These are phyloP conservation scores for Drosophila vallismaia DNA, from an alignment of 2,888 invertebrate species.

Conservation along the genomic window DNA sequence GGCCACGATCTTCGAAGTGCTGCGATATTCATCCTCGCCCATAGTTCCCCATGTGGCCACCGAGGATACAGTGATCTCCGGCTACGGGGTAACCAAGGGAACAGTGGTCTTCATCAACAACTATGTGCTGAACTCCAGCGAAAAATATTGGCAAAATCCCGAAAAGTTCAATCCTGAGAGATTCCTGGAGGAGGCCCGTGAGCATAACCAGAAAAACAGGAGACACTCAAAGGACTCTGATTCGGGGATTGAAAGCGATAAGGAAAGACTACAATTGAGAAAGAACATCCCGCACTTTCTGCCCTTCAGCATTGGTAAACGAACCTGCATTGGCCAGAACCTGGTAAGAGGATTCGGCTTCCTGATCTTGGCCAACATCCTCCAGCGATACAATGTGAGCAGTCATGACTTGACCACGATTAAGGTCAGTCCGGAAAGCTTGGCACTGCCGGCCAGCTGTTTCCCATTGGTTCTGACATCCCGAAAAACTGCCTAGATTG, in stretches of 20 bases:
- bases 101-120: conserved; percentile 94
- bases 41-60: conserved; percentile 95
- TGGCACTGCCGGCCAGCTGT: conserved; percentile 90
- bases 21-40: conserved; percentile 92
- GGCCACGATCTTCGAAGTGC: conserved; percentile 91
- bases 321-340: conserved; percentile 94
- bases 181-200: conserved; percentile 86
- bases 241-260: conserved; percentile 86
- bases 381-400: conserved; percentile 89
- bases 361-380: conserved; percentile 88
- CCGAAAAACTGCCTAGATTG: conserved; percentile 9
- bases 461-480: conserved; percentile 87
- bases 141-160: conserved; percentile 90
- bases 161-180: conserved; percentile 90
- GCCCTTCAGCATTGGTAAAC: conserved; percentile 93
- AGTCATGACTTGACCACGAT: conserved; percentile 85
- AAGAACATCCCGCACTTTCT: conserved; percentile 89
- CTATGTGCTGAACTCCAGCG: conserved; percentile 90
- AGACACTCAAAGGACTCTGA: conserved; percentile 85
- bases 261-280: conserved; percentile 80
- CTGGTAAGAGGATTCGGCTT: conserved; percentile 91
- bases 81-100: conserved; percentile 89
- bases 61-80: conserved; percentile 88
- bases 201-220: conserved; percentile 31
- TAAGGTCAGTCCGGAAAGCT: conserved; percentile 88